Percentiles rank a stretch among this genome's conserved stretches.
Conservation (phyloP, 2,113 vertebrate genomes). For the Periophthalmus modestus region DNA sequence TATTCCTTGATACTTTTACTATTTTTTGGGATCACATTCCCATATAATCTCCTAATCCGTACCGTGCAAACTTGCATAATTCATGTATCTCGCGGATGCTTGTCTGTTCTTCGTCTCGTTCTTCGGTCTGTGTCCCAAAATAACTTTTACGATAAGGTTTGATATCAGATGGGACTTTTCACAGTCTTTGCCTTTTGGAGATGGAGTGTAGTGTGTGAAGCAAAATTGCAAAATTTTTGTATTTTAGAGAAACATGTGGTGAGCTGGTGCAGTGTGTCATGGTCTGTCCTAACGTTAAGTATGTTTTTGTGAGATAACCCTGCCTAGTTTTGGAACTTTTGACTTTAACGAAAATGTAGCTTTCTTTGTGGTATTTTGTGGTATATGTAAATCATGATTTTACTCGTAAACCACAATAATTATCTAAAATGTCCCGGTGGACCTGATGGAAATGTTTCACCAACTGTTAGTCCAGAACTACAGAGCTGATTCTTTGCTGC, state of each 20-base stretch:
- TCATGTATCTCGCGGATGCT: not conserved
- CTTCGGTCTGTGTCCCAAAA: not conserved
- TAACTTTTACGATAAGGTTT: not conserved
- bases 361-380: too few species aligned
- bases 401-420: too few species aligned
- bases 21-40: not conserved
- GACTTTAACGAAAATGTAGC: too few species aligned
- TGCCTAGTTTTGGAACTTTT: not conserved
- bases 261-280: not conserved
- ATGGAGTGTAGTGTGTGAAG: not conserved
- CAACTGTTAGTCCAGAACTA: too few species aligned
- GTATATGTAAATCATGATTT: too few species aligned
- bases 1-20: not conserved
- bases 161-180: conserved; percentile 1
- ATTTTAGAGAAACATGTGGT: not conserved
- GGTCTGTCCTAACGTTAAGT: not conserved
- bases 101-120: not conserved
- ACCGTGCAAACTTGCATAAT: not conserved
- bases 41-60: not conserved
- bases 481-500: too few species aligned
- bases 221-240: not conserved
- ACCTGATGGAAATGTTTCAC: too few species aligned
- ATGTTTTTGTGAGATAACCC: not conserved
- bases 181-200: conserved; percentile 5
- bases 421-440: too few species aligned